A percentile compares a stretch with the other conserved stretches of the same genome.
These are phyloP conservation scores for Actinernus sp. DNA, from an alignment of 92 coral and sea anemone genomes.

Conservation along the genomic window DNA sequence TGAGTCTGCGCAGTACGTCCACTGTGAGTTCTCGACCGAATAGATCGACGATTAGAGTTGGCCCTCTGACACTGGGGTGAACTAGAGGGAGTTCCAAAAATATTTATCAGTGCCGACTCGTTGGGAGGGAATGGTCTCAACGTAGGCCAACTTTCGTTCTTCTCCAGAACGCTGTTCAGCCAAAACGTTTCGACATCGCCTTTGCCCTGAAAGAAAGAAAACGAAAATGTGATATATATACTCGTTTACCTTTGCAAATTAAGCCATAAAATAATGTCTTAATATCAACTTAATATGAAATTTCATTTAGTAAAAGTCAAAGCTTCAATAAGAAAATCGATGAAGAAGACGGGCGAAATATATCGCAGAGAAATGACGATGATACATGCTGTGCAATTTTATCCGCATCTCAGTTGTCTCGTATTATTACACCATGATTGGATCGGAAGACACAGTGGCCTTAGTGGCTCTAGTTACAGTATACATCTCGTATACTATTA, in stretches of 20 bases:
- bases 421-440: no score
- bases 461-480: no score
- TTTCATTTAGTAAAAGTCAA: no score
- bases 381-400: no score
- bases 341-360: no score
- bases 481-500: no score
- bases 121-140: constrained; percentile 9
- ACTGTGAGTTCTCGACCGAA: constrained; percentile 10
- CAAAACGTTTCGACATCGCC: constrained; percentile 67
- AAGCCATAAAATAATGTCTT: no score
- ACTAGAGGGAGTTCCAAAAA: constrained; percentile 27
- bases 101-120: constrained; percentile 25
- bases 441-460: no score
- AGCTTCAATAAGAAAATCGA: no score
- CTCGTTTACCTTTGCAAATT: neutral
- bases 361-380: no score
- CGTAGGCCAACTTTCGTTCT: constrained; percentile 24
- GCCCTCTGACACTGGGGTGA: constrained; percentile 29
- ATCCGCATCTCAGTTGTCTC: no score
- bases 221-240: neutral
- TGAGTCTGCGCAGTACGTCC: constrained; percentile 5
- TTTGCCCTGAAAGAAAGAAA: constrained; percentile 49
- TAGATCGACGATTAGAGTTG: constrained; percentile 9
- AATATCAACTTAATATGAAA: no score
- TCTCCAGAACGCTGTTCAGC: constrained; percentile 26